Conservation (phyloP, 2,888 invertebrate genomes). For the Enchytraeus crypticus region DNA sequence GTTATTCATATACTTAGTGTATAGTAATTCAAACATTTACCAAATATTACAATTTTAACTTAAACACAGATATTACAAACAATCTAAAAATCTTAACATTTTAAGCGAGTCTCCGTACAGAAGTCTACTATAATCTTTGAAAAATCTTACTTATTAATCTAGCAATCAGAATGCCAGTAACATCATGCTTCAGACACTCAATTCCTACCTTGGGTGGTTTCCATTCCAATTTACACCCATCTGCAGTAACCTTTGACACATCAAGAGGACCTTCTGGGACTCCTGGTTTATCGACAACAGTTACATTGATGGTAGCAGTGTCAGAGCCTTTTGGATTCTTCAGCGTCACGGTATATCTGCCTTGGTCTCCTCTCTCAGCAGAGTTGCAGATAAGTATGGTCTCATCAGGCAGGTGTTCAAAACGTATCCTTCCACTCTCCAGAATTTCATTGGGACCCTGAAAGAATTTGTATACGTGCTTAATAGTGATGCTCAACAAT, state of each 20-base stretch:
- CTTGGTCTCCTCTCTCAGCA: constrained; percentile 83
- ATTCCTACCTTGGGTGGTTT: constrained; percentile 44
- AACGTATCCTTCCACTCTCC: constrained; percentile 69
- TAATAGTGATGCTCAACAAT: too few species aligned
- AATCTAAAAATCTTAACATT: too few species aligned
- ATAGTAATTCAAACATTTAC: too few species aligned
- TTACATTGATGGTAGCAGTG: constrained; percentile 76
- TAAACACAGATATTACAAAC: too few species aligned
- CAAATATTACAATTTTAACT: too few species aligned
- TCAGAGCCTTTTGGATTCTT: constrained; percentile 84
- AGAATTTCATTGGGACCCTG: constrained; percentile 71
- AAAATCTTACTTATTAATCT: not conserved
- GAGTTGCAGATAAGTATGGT: constrained; percentile 54
- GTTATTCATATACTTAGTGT: too few species aligned
- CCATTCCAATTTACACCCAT: constrained; percentile 75
- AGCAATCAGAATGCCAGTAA: not conserved
- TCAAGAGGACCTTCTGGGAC: constrained; percentile 85
- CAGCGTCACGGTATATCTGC: constrained; percentile 82
- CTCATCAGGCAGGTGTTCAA: constrained; percentile 49
- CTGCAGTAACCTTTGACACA: constrained; percentile 84
- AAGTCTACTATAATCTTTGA: too few species aligned
- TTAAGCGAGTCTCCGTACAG: too few species aligned
- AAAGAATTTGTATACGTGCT: too few species aligned
- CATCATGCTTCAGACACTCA: not conserved
- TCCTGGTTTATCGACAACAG: constrained; percentile 61